Evolutionary conservation across 2,888 invertebrate genomes (phyloP), one percentile per base, ranked within the genome.

Genomic region (Agonopterix alstromeriana): DNA sequence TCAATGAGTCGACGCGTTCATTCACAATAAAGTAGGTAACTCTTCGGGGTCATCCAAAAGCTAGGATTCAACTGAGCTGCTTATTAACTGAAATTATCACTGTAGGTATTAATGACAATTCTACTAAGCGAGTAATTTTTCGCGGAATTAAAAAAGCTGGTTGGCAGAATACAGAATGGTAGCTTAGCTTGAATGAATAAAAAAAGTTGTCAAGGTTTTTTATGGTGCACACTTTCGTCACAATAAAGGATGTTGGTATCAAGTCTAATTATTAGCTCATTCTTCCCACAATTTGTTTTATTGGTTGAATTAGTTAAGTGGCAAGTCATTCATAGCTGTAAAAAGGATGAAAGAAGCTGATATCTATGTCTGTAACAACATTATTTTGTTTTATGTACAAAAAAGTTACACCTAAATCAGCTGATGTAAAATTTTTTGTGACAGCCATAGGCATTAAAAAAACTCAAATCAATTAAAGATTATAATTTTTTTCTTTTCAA

Each of bases 1-100:
- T 87, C 87, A 87, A 86, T 87, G 87, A 82, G 70, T 71, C 56
- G 63, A 60, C 70, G 74, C 70, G 74, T 86, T 87, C 87, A 88
- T 88, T 88, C 87, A 88, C 82, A 76, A 85, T 84, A 79, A 76
- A 68, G 77, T 80, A 76, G 75, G 73, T 70, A 73, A 65, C 72
- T 72, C 62, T 75, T 82, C 81, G 82, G 79, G 84, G 84, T 85
- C 84, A 82, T 77, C 70, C 73, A 71, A 78, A 74, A 74, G 5
- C 27, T 75, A 69, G 67, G 71, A 65, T 63, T 57, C 38, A 38
- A n/a, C 38, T 60, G 54, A 65, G 70, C 69, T 72, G 69, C 72
- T 72, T 27, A 27, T 27, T 78, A 76, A 72, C 70, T 66, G 63
- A 43, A 47, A 43, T 38, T n/a, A 38, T 38, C 38, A 1, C 38